Evolutionary conservation across 1,140 invertebrate genomes (phyloP).

Genomic region (Calosoma granatense): DNA sequence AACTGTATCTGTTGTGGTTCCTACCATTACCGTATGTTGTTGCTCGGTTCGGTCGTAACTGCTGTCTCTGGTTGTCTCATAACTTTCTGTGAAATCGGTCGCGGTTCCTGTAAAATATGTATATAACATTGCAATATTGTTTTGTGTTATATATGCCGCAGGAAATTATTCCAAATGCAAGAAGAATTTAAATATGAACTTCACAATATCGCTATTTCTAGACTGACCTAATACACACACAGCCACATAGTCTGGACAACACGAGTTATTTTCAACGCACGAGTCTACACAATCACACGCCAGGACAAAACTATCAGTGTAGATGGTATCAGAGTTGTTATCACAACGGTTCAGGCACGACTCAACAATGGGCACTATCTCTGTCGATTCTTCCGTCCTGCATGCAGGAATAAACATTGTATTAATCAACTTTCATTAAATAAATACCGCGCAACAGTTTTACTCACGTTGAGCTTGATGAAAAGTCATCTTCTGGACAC

Average conservation of each 20-base stretch:
- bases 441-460: too few species aligned
- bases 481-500: constrained; percentile 16
- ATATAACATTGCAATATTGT: background rate
- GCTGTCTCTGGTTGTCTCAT: background rate
- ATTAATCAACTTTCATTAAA: too few species aligned
- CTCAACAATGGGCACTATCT: background rate
- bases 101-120: background rate
- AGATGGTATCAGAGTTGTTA: background rate
- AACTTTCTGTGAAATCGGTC: background rate
- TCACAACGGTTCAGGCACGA: constrained; percentile 5
- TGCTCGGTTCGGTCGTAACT: too few species aligned
- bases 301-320: background rate
- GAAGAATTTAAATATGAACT: too few species aligned
- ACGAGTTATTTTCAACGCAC: constrained; percentile 1
- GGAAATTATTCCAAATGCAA: too few species aligned
- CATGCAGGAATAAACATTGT: too few species aligned
- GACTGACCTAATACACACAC: constrained; percentile 10
- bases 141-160: too few species aligned
- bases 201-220: background rate
- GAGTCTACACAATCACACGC: background rate
- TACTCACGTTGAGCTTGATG: constrained; percentile 20
- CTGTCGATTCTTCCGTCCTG: background rate
- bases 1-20: too few species aligned
- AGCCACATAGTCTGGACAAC: constrained; percentile 10
- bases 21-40: too few species aligned